Conservation (phyloP, 2,113 vertebrate species). For the Odocoileus hemionus region DNA sequence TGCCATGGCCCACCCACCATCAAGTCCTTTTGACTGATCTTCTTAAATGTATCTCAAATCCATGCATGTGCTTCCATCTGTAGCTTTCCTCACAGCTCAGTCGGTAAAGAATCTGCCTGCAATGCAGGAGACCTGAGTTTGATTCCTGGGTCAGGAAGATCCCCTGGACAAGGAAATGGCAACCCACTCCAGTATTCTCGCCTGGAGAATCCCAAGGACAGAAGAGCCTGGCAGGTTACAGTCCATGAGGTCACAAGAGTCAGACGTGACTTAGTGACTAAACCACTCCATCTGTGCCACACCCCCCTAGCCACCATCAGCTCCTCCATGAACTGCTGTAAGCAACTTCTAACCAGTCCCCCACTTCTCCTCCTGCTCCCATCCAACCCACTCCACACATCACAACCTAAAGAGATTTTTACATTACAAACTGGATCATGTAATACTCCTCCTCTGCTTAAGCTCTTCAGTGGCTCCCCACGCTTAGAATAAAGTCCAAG, state of each 20-base stretch:
- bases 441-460: neutral
- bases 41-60: neutral
- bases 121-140: neutral
- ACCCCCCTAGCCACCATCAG: neutral
- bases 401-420: neutral
- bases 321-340: neutral
- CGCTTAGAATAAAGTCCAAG: neutral
- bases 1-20: neutral
- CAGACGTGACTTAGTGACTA: neutral
- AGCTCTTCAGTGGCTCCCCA: neutral
- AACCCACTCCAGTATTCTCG: neutral
- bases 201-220: neutral
- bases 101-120: neutral
- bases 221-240: neutral
- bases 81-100: neutral
- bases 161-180: neutral
- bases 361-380: neutral
- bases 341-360: neutral
- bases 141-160: neutral
- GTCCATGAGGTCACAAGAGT: neutral
- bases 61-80: neutral
- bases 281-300: neutral
- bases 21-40: neutral
- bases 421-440: neutral
- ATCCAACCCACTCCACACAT: neutral